Evolutionary conservation across 2,888 invertebrate species (phyloP).

Genomic region (Petrolisthes cinctipes): DNA sequence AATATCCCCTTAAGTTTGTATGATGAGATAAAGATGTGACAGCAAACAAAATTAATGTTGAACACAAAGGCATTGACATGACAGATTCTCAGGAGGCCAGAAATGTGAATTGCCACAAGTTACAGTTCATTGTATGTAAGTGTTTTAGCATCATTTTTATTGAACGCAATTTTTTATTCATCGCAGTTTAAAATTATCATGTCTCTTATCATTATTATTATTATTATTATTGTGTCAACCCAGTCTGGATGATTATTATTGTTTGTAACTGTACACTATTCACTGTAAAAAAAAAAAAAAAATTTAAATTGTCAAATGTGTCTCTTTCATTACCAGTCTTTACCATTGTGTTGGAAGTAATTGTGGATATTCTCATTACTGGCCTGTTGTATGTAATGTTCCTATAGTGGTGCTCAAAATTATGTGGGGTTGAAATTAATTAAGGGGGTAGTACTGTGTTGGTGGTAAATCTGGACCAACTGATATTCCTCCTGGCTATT

Average conservation of each 20-base stretch:
- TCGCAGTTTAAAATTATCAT: background rate
- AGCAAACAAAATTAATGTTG: background rate
- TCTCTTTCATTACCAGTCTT: too few relatives aligned
- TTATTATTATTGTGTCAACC: too few relatives aligned
- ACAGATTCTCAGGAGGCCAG: conserved; percentile 28
- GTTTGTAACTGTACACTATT: too few relatives aligned
- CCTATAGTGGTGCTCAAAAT: conserved; percentile 48
- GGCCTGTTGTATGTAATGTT: conserved; percentile 29
- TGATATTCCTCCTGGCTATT: too few relatives aligned
- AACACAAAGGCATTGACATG: conserved; percentile 48
- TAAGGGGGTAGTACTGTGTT: background rate
- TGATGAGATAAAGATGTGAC: too few relatives aligned
- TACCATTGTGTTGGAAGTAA: too few relatives aligned
- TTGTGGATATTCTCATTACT: too few relatives aligned
- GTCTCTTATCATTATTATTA: background rate
- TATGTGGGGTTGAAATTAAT: background rate
- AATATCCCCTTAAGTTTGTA: too few relatives aligned
- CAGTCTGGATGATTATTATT: too few relatives aligned
- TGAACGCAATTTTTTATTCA: background rate
- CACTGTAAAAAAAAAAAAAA: too few relatives aligned
- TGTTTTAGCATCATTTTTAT: background rate
- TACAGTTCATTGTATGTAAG: background rate
- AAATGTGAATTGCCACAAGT: background rate
- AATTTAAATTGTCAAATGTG: too few relatives aligned
- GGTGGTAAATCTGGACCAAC: too few relatives aligned